These are phyloP conservation scores for Opisthocomus hoazin DNA, from an alignment of 2,113 vertebrate species.

Conservation along the genomic window DNA sequence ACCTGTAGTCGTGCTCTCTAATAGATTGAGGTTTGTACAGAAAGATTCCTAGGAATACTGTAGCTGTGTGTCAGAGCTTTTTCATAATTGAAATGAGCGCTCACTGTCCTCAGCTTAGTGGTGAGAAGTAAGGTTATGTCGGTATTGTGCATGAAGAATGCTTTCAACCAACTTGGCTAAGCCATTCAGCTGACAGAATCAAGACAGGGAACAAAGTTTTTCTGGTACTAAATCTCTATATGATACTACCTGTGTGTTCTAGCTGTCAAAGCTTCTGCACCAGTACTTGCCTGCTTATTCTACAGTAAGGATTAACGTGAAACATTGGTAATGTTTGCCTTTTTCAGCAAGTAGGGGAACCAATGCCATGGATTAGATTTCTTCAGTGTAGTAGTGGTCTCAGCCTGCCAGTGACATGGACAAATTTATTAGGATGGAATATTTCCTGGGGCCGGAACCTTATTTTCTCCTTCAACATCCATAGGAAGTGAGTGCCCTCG, in stretches of 20 bases:
- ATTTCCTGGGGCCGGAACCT: neutral
- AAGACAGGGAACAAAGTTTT: neutral
- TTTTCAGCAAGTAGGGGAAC: neutral
- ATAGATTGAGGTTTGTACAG: neutral
- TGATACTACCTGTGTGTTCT: neutral
- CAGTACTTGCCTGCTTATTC: neutral
- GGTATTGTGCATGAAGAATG: neutral
- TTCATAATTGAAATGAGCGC: neutral
- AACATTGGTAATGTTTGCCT: neutral
- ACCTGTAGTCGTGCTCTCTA: neutral
- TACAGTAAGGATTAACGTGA: neutral
- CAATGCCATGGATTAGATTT: neutral
- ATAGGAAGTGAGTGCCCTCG: constrained; percentile 92
- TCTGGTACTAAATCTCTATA: neutral
- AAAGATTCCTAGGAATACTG: neutral
- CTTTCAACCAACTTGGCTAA: neutral
- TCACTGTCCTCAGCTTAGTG: neutral
- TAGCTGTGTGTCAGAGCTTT: neutral
- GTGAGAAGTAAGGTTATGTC: neutral
- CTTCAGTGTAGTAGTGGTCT: neutral
- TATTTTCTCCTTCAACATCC: neutral
- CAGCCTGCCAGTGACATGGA: neutral
- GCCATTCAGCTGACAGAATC: neutral
- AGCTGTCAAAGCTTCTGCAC: neutral
- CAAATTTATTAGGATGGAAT: neutral